Evolutionary conservation across 1,140 invertebrate genomes (phyloP).

Genomic region (Pteromalus puparum): DNA sequence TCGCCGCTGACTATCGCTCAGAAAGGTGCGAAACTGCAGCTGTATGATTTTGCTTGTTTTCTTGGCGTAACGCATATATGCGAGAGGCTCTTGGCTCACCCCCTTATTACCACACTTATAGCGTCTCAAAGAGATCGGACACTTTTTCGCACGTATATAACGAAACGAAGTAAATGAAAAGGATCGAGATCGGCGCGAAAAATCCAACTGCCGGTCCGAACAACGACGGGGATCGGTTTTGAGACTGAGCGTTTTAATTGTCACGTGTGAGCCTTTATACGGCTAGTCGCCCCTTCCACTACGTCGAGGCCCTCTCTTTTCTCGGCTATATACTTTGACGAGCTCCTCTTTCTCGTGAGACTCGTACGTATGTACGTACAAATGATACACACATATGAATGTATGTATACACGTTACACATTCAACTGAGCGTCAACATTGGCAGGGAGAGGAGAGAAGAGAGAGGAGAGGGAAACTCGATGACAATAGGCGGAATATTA

Average conservation of each 20-base stretch:
- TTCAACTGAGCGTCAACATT: constrained; percentile 14
- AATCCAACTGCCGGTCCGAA: neutral
- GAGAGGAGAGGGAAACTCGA: neutral
- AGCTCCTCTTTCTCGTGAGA: constrained; percentile 19
- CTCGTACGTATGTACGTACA: neutral
- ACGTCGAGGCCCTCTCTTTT: neutral
- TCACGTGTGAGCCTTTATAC: constrained; percentile 65
- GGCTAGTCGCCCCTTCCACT: constrained; percentile 58
- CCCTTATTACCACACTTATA: neutral
- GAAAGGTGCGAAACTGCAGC: constrained; percentile 76
- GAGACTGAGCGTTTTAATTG: constrained; percentile 70
- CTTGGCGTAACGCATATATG: constrained; percentile 74
- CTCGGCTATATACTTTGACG: neutral
- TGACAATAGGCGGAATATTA: constrained; percentile 38
- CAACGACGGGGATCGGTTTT: constrained; percentile 25
- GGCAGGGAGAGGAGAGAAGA: constrained; percentile 7
- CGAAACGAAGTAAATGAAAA: neutral
- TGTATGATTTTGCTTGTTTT: constrained; percentile 76
- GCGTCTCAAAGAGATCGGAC: too few relatives aligned
- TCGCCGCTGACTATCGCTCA: constrained; percentile 41
- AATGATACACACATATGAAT: neutral
- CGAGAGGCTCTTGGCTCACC: neutral
- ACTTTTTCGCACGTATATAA: neutral
- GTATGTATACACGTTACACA: neutral
- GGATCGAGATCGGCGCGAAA: constrained; percentile 22